Conservation (phyloP, 2,797 vertebrate species). For the Chiroxiphia lanceolata region DNA sequence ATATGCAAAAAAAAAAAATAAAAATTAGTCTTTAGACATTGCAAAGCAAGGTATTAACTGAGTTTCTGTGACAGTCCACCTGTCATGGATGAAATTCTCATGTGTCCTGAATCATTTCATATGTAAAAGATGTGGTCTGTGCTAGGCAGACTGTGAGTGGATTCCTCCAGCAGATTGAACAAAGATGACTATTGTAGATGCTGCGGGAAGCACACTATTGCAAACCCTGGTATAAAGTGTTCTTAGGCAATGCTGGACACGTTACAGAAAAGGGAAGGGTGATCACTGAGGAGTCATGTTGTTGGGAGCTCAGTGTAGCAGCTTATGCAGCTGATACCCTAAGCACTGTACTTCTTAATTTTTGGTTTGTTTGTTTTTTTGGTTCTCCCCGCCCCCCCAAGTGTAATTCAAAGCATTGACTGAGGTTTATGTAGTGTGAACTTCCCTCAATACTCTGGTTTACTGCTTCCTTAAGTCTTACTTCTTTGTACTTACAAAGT, state of each 20-base stretch:
- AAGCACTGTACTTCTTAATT: not conserved
- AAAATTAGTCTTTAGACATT: not conserved
- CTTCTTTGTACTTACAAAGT: not conserved
- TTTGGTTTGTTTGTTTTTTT: not conserved
- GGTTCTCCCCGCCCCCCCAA: accelerated
- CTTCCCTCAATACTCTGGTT: not conserved
- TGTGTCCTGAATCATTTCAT: accelerated
- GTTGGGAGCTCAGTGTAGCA: not conserved
- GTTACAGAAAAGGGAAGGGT: not conserved
- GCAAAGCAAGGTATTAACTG: not conserved
- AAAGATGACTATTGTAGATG: not conserved
- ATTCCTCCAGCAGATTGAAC: not conserved
- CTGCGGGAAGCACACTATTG: not conserved
- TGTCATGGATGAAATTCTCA: not conserved
- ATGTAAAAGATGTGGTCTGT: not conserved
- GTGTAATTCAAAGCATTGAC: not conserved
- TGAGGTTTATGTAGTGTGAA: not conserved
- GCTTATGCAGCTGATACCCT: not conserved
- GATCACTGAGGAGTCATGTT: not conserved
- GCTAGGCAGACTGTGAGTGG: not conserved
- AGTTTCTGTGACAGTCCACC: not conserved
- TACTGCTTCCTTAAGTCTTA: not conserved
- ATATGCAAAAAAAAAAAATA: not conserved
- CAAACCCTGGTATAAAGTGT: not conserved
- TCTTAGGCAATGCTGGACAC: not conserved